Conservation (phyloP, 2,113 vertebrate genomes). For the Clarias batrachus region DNA sequence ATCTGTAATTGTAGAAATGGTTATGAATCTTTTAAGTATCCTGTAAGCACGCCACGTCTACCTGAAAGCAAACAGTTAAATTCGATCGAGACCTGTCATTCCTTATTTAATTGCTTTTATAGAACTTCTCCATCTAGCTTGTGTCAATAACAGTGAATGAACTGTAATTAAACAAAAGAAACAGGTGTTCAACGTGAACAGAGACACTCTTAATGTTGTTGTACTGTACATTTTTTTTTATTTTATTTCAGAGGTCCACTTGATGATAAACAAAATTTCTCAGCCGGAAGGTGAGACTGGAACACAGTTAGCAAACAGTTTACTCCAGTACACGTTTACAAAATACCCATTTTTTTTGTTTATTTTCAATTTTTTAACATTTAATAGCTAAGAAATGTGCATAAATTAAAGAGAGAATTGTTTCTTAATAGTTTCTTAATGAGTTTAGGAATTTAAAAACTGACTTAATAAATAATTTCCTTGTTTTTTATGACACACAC, state of each 20-base stretch:
- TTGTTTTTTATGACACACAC: no score
- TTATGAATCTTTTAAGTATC: no score
- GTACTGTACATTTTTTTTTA: not conserved
- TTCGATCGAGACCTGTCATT: not conserved
- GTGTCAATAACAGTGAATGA: not conserved
- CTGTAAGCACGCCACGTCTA: no score
- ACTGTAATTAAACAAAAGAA: not conserved
- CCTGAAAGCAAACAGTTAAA: not conserved
- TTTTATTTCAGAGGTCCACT: not conserved
- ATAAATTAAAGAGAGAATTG: no score
- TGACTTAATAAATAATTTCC: no score
- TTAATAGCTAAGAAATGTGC: no score
- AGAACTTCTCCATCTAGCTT: not conserved
- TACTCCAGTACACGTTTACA: not conserved
- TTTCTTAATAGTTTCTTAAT: no score
- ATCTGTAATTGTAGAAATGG: no score
- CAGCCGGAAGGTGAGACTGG: not conserved
- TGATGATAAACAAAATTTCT: not conserved
- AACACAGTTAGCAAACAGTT: not conserved
- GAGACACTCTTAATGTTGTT: not conserved
- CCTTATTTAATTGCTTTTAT: not conserved
- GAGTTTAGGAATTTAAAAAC: no score
- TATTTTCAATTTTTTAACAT: no score
- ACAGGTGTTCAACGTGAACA: not conserved
- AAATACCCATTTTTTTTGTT: not conserved